Base-by-base conservation (phyloP, 2,113 vertebrate species). In the Cygnus buccinator region DNA sequence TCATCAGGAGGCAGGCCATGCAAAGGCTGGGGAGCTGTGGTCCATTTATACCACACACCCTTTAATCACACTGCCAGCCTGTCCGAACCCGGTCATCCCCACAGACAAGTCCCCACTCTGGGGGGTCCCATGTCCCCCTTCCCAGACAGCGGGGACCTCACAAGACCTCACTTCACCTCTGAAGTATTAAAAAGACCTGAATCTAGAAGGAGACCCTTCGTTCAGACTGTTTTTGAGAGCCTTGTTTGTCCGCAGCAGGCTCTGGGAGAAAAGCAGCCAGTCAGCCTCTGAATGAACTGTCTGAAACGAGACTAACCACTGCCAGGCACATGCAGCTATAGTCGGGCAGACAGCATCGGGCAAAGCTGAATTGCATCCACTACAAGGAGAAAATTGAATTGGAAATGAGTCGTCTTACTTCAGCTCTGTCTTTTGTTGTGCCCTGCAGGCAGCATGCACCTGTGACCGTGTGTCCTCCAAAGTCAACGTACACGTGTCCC, bases 361-460 rank as follows among this genome's bases (percentile, higher is more conserved):
- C 46, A 73, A 59, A 90, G 43, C 80, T 46, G 50, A 58, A 44
- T 52, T 93, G 70, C 73, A 73, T 58, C 58, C 31, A 39, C 63
- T 92, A 75, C 66, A 68, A 95, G 79, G 68, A 85, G 70, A 93
- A 89, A 82, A 84, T 57, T 90, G 90, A 96, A 94, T 87, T 58
- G 92, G 83, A 93, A 93, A 86, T 67, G 41, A 79, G n/a, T 46
- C 72, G 59, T 90, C 83, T 87, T 87, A 44, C 65, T 94, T 72
- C 86, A 71, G 62, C 67, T 93, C 80, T 85, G 37, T 57, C 39
- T 86, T 88, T 92, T 81, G 85, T 81, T 89, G 65, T 92, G 88
- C 86, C 85, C 77, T 57, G 70, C 72, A 94, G 94, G 95, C 88
- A 93, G 35, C 0, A 0, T 78, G 74, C 68, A 92, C 90, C 92